Conservation (phyloP, 2,888 invertebrate species). For the Cataglyphis livida region DNA sequence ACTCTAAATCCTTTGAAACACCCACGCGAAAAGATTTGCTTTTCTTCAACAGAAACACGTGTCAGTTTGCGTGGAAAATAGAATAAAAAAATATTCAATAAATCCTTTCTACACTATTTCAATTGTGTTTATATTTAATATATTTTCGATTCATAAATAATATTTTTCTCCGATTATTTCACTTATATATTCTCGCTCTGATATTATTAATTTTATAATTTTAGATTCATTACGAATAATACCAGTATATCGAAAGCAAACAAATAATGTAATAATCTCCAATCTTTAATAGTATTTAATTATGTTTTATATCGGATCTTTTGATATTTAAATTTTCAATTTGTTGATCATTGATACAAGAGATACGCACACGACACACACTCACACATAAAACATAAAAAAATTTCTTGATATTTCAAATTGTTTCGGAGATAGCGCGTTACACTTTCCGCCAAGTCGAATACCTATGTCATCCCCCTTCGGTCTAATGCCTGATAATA, state of each 20-base stretch:
- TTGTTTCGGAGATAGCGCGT: constrained; percentile 24
- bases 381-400: not conserved
- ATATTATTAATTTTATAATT: not conserved
- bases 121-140: not conserved
- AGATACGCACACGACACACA: not conserved
- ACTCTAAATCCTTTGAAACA: constrained; percentile 6
- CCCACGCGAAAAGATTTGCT: not conserved
- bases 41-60: not conserved
- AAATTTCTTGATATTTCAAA: not conserved
- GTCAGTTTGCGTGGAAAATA: not conserved
- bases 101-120: not conserved
- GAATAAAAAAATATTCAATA: not conserved
- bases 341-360: not conserved
- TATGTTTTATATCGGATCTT: not conserved
- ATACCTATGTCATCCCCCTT: not conserved
- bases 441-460: constrained; percentile 28
- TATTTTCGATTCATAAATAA: not conserved
- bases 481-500: constrained; percentile 21
- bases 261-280: not conserved
- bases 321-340: not conserved
- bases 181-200: not conserved
- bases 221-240: not conserved
- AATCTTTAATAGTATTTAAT: not conserved
- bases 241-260: not conserved
- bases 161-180: not conserved